phyloP scores from a whole-genome alignment of 2,888 invertebrate genomes.

The Polydrusus cervinus region DNA sequence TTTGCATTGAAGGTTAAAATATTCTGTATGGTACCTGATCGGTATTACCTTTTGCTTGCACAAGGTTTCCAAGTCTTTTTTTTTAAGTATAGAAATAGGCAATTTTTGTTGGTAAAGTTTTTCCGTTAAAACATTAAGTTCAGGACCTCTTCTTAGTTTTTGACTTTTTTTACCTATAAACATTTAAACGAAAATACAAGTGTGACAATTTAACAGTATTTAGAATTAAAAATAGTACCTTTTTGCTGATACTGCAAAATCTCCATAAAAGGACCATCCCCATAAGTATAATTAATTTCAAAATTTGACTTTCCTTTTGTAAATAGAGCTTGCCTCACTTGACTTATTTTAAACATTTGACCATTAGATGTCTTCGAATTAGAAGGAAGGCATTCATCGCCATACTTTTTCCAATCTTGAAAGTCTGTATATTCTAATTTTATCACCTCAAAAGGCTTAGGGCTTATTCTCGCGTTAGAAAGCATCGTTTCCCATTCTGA shows the following conservation, averaged over 20 bases:
- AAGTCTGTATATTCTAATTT: neutral
- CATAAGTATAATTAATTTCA: neutral
- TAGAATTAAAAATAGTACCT: neutral
- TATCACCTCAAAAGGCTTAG: neutral
- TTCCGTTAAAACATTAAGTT: neutral
- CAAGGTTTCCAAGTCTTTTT: neutral
- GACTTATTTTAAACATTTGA: too few species aligned
- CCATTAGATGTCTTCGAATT: too few species aligned
- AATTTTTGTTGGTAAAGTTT: neutral
- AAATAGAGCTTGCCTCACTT: neutral
- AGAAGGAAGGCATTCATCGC: neutral
- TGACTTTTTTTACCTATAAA: neutral
- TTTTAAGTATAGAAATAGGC: neutral
- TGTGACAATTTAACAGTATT: neutral
- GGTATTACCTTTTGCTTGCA: neutral
- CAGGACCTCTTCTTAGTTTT: neutral
- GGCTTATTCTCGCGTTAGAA: neutral
- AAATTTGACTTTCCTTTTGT: neutral
- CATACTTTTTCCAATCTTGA: neutral
- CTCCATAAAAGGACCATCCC: neutral
- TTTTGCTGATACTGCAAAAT: neutral
- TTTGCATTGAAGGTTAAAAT: neutral
- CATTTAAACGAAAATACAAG: neutral
- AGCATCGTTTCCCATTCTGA: neutral
- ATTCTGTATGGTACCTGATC: neutral